phyloP scores from a whole-genome alignment of 2,888 invertebrate genomes.

The Pemphredon lugubris region DNA sequence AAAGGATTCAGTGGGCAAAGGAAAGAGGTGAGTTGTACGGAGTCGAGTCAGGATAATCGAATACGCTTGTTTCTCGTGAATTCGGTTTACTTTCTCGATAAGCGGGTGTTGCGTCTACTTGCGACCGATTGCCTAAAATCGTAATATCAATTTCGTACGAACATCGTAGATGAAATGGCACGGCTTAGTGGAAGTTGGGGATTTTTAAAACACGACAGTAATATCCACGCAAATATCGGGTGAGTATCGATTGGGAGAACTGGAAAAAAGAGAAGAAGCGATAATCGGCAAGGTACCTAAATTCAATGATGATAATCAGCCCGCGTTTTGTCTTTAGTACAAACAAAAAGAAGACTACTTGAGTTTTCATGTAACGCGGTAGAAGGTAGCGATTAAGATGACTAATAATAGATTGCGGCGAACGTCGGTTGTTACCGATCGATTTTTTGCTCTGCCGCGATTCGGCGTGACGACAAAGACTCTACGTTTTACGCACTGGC shows the following conservation, averaged over 20 bases:
- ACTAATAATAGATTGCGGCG: too few species aligned
- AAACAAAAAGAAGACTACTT: too few species aligned
- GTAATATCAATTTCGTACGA: slow-evolving; percentile 8
- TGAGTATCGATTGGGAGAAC: slow-evolving; percentile 49
- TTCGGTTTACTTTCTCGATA: background rate
- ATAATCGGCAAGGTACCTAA: too few species aligned
- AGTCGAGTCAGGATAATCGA: background rate
- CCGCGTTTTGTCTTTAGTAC: too few species aligned
- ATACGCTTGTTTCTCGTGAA: background rate
- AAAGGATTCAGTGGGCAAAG: slow-evolving; percentile 95
- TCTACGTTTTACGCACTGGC: too few species aligned
- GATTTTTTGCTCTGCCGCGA: too few species aligned
- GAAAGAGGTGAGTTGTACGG: slow-evolving; percentile 89
- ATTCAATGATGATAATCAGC: too few species aligned
- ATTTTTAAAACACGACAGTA: slow-evolving; percentile 80
- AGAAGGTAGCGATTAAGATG: too few species aligned
- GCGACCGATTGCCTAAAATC: background rate
- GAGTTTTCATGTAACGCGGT: too few species aligned
- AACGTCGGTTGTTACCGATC: too few species aligned
- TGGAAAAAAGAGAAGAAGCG: background rate
- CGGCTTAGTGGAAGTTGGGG: slow-evolving; percentile 91
- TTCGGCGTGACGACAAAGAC: too few species aligned
- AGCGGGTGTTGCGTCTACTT: too few species aligned
- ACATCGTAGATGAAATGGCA: slow-evolving; percentile 88
- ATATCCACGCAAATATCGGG: slow-evolving; percentile 70